Base-by-base conservation (phyloP, 1,140 invertebrate species). In the Orchestia grillus region DNA sequence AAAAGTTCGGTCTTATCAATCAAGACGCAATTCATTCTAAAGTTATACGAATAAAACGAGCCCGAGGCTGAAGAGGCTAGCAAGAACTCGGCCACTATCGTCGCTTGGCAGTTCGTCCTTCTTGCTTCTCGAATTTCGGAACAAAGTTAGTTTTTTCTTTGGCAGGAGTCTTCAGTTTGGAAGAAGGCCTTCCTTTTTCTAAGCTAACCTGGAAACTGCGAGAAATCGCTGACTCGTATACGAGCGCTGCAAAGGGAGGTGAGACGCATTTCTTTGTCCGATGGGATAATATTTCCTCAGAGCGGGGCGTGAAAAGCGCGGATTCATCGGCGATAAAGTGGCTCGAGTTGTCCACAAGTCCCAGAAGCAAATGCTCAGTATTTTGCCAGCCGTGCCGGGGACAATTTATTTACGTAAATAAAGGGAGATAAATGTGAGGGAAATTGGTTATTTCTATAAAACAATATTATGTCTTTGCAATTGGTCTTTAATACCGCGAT, bases 81-180 rank as follows among this genome's bases (percentile, higher is more conserved):
- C 44, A 94, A 94, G 44, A 94, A 94, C 8, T 45, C 40, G 44
- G 4, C 92, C 44, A 47, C 43, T 44, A 94, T 94, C 44, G 92
- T 47, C 44, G 92, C 44, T 8, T 45, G 92, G 92, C 92, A 45
- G 41, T 94, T 94, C 92, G 92, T 94, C 44, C 92, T 94, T 94
- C 92, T 94, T 94, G 92, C 44, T 42, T 94, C 92, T 44, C 92
- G 92, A 94, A 94, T 94, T 94, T 45, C 43, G 44, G 92, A 94
- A 94, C 92, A 94, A 94, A 94, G 92, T 94, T 94, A 45, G 44
- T 94, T 94, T 94, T 94, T 94, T 94, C 88, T 94, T 94, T 94
- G 92, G 92, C 92, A 94, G 92, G 43, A 44, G 92, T 94, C 92
- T 44, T 47, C 92, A 94, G 92, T 47, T 94, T 94, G 92, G 44